Conservation (phyloP, 2,113 vertebrate genomes). For the Bufo bufo region DNA sequence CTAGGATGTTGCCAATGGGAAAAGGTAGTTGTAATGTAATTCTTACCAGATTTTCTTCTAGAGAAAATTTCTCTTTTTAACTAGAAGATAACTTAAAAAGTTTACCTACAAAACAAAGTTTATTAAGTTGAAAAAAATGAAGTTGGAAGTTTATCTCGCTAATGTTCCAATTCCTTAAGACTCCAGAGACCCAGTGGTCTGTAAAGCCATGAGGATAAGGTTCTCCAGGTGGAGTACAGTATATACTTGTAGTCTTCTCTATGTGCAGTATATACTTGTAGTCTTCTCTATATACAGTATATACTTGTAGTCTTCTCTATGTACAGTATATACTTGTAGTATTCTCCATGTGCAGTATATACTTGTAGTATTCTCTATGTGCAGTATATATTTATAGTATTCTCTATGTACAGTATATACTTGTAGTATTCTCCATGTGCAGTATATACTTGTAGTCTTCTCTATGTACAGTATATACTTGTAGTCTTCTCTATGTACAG, state of each 20-base stretch:
- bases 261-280: not conserved
- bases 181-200: not conserved
- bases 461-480: not conserved
- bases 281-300: not conserved
- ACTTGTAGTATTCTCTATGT: too few species aligned
- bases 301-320: not conserved
- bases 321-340: not conserved
- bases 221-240: too few species aligned
- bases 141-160: not conserved
- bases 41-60: not conserved
- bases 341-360: not conserved
- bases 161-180: not conserved
- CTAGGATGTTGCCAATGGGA: too few species aligned
- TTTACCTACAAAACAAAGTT: not conserved
- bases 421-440: too few species aligned
- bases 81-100: not conserved
- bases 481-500: not conserved
- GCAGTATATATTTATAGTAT: not conserved
- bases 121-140: not conserved
- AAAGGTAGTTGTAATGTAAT: not conserved
- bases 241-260: not conserved
- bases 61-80: not conserved
- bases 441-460: not conserved
- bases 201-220: not conserved
- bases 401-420: not conserved